A percentile compares a stretch with the other conserved stretches of the same genome.
These are phyloP conservation scores for Ceratotherium simum DNA, from an alignment of 2,113 vertebrate species.

Conservation along the genomic window DNA sequence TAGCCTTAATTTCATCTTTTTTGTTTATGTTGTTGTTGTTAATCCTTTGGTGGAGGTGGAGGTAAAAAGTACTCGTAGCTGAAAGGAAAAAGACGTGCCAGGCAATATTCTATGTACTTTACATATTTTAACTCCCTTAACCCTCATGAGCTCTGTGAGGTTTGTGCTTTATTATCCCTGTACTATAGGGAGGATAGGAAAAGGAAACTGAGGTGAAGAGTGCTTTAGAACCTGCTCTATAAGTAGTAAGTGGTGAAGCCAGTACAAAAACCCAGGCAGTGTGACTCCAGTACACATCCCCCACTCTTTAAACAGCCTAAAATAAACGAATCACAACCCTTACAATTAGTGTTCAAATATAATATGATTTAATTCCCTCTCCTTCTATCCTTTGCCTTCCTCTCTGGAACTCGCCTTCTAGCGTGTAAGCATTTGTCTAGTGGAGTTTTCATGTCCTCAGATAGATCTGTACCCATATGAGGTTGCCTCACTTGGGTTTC, in stretches of 20 bases:
- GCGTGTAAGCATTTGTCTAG: not conserved
- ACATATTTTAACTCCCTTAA: not conserved
- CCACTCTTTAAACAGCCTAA: not conserved
- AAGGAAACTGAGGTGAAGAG: not conserved
- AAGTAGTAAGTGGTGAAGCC: not conserved
- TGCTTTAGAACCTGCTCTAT: not conserved
- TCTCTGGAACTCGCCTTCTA: not conserved
- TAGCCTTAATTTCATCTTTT: not conserved
- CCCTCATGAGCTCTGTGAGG: not conserved
- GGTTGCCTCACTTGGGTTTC: not conserved
- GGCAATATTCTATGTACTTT: not conserved
- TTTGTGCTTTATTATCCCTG: not conserved
- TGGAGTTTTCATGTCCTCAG: not conserved
- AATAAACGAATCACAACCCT: not conserved
- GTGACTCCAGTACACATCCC: not conserved
- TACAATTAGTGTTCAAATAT: not conserved
- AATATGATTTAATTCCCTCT: not conserved
- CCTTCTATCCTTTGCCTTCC: not conserved
- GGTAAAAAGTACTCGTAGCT: not conserved
- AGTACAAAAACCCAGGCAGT: not conserved
- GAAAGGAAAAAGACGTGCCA: not conserved
- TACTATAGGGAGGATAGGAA: not conserved
- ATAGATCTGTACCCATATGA: not conserved
- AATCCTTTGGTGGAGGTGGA: conserved; percentile 13
- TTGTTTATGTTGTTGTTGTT: not conserved